Evolutionary conservation across 2,113 vertebrate genomes (phyloP).

Genomic region (Paradoxurus hermaphroditus): DNA sequence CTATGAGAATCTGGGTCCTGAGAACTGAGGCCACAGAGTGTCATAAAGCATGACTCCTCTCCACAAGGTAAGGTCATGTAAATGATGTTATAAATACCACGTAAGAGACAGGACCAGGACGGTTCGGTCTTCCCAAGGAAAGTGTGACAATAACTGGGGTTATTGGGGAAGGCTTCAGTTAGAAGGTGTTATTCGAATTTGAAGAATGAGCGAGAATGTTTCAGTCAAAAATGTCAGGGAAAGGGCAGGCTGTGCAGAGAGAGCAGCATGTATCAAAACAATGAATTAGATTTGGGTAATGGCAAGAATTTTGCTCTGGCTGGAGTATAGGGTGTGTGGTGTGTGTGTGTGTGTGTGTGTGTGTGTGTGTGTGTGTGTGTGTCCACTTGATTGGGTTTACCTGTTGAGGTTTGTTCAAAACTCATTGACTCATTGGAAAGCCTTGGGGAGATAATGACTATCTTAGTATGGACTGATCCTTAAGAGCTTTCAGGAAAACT

Average conservation of each 20-base stretch:
- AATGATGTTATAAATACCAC: background rate
- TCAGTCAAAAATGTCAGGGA: conserved; percentile 42
- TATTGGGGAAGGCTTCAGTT: background rate
- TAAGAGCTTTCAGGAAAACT: background rate
- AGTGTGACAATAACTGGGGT: background rate
- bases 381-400: background rate
- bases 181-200: conserved; percentile 21
- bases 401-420: background rate
- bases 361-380: background rate
- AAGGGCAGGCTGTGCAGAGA: background rate
- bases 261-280: background rate
- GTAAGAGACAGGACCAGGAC: background rate
- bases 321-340: background rate
- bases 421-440: background rate
- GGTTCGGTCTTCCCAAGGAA: background rate
- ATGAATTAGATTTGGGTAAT: background rate
- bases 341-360: background rate
- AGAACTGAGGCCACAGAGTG: background rate
- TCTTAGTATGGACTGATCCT: background rate
- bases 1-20: background rate
- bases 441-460: background rate
- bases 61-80: background rate
- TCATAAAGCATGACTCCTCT: background rate
- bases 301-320: background rate
- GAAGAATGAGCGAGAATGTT: background rate